Evolutionary conservation across 92 coral and sea anemone genomes (phyloP), one percentile per base, ranked within the genome.

Genomic region (Plumapathes pennacea): DNA sequence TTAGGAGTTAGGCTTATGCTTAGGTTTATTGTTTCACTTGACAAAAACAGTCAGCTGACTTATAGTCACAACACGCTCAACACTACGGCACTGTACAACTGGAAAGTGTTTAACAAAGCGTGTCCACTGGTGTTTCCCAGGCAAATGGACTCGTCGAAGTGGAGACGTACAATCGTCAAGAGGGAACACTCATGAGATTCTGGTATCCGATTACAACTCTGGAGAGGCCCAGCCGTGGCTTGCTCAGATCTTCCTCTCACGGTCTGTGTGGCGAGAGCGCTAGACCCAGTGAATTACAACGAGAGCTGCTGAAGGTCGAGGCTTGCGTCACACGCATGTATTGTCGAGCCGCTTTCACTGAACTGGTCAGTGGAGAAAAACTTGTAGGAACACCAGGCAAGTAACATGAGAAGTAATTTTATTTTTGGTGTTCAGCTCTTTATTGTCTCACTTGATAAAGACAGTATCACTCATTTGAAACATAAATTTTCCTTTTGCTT

Each of bases 91-190:
- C n/a, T n/a, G n/a, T n/a, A n/a, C n/a, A n/a, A n/a, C n/a, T n/a
- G n/a, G n/a, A n/a, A n/a, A n/a, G n/a, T n/a, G n/a, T n/a, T n/a
- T n/a, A n/a, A n/a, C n/a, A n/a, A n/a, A n/a, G n/a, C n/a, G n/a
- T n/a, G n/a, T n/a, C 2, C 21, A 13, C 5, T 13, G n/a, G n/a
- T n/a, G n/a, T n/a, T n/a, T n/a, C n/a, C n/a, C 38, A 86, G 90
- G 41, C 82, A 38, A 82, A 86, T 46, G 86, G 73, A 28, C 57
- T 83, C 12, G 91, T 82, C 2, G 90, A 87, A 47, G 86, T 91
- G 9, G 96, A 91, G 28, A 85, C 95, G 0, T 91, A 91, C 81
- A 87, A 87, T 59, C 91, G 91, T 21, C 95, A 87, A 50, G 97
- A 91, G 43, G 97, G 97, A 32, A 72, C 84, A 27, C 85, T 91